Evolutionary conservation across 2,888 invertebrate genomes (phyloP).

Genomic region (Nycteola revayana): DNA sequence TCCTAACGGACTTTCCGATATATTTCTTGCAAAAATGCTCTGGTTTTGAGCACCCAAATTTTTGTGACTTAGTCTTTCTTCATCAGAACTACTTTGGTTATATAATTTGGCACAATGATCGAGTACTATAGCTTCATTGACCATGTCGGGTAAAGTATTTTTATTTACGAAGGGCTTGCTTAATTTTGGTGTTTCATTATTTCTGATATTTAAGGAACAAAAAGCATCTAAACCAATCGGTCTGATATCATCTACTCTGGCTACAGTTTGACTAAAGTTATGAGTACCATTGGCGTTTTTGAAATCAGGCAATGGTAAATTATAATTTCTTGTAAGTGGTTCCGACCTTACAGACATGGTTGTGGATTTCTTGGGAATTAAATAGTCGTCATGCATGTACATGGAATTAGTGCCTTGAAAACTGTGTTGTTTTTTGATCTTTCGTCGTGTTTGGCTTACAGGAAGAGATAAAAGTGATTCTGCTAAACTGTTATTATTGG

Average conservation of each 20-base stretch:
- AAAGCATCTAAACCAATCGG: slow-evolving; percentile 54
- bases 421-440: slow-evolving; percentile 63
- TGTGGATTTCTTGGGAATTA: slow-evolving; percentile 50
- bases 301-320: slow-evolving; percentile 68
- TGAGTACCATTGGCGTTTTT: slow-evolving; percentile 40
- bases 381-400: slow-evolving; percentile 47
- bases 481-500: slow-evolving; percentile 47
- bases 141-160: slow-evolving; percentile 82
- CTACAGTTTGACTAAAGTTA: slow-evolving; percentile 54
- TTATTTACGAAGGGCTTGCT: slow-evolving; percentile 52
- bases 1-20: slow-evolving; percentile 64
- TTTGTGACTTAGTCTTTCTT: slow-evolving; percentile 56
- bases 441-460: slow-evolving; percentile 43
- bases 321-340: slow-evolving; percentile 63
- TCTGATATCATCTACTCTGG: slow-evolving; percentile 53
- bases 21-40: slow-evolving; percentile 55
- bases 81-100: slow-evolving; percentile 67
- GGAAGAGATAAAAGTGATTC: slow-evolving; percentile 66
- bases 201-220: slow-evolving; percentile 46
- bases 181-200: slow-evolving; percentile 43
- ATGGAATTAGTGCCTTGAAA: slow-evolving; percentile 54
- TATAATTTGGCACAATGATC: slow-evolving; percentile 70
- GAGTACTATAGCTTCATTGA: slow-evolving; percentile 84
- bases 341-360: slow-evolving; percentile 72
- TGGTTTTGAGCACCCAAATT: slow-evolving; percentile 24